Conservation (phyloP, 2,113 vertebrate genomes). For the Syngnathoides biaculeatus region DNA sequence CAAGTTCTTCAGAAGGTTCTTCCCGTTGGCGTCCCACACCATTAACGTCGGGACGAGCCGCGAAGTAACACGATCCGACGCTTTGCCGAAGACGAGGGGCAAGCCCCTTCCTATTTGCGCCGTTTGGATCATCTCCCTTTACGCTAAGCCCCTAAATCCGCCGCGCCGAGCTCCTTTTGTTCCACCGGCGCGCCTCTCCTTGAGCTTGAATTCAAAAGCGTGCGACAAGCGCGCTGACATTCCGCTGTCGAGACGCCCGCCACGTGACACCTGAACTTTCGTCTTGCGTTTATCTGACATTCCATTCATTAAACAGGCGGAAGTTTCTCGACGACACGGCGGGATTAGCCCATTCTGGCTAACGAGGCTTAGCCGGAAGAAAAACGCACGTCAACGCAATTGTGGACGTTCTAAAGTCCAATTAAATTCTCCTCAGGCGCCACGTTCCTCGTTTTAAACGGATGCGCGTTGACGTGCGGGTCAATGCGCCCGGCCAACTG, state of each 20-base stretch:
- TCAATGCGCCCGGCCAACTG: neutral
- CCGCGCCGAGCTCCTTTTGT: constrained; percentile 47
- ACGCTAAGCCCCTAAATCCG: constrained; percentile 57
- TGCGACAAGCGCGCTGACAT: constrained; percentile 15
- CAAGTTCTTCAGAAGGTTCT: neutral
- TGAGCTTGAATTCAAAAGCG: constrained; percentile 35
- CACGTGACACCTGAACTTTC: neutral
- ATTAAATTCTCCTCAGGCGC: neutral
- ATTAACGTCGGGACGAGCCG: neutral
- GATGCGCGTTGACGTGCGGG: neutral
- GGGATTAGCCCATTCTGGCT: neutral
- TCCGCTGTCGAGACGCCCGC: constrained; percentile 16
- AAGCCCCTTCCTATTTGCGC: constrained; percentile 36
- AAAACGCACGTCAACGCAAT: neutral
- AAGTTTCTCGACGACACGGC: neutral
- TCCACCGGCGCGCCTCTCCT: constrained; percentile 34
- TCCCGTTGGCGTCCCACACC: neutral
- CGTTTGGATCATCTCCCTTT: constrained; percentile 47
- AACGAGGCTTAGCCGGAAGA: neutral
- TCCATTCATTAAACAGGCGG: neutral
- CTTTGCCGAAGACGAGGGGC: constrained; percentile 25
- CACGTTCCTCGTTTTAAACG: neutral
- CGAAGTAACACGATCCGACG: constrained; percentile 14
- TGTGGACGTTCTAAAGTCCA: neutral
- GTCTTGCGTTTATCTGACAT: neutral